These are phyloP conservation scores for Eupithecia dodoneata DNA, from an alignment of 2,888 invertebrate species.

Conservation along the genomic window DNA sequence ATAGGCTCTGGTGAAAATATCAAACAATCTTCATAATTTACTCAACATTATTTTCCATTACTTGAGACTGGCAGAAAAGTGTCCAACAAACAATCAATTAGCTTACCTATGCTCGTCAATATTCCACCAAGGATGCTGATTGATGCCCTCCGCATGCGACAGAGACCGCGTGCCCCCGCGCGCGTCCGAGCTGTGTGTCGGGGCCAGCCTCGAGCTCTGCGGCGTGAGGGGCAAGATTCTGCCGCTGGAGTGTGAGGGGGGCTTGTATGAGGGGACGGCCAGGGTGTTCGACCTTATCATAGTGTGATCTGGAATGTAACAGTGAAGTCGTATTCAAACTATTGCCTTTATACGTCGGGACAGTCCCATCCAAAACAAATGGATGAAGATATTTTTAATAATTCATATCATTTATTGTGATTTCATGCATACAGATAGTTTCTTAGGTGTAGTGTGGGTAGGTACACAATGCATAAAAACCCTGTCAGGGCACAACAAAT, in stretches of 20 bases:
- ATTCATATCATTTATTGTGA: no score
- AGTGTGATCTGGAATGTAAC: conserved; percentile 72
- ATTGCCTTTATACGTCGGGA: background rate
- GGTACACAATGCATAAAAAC: no score
- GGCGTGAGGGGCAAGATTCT: conserved; percentile 72
- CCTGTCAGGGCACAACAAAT: no score
- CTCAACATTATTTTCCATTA: no score
- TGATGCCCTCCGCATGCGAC: conserved; percentile 86
- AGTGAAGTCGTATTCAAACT: background rate
- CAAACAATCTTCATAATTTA: no score
- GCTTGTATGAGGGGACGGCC: conserved; percentile 80
- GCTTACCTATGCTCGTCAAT: conserved; percentile 66
- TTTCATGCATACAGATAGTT: no score
- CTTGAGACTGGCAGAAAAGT: no score
- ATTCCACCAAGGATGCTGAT: conserved; percentile 80
- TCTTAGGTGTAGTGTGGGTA: no score
- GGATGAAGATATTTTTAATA: no score
- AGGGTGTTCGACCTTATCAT: conserved; percentile 82
- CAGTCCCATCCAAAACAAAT: no score
- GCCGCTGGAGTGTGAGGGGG: conserved; percentile 69
- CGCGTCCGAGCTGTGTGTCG: conserved; percentile 72
- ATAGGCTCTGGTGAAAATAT: no score
- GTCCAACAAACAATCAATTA: no score
- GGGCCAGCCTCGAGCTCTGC: conserved; percentile 71
- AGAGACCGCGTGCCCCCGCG: conserved; percentile 85